phyloP scores from a whole-genome alignment of 2,113 vertebrate species.

The Platichthys flesus region DNA sequence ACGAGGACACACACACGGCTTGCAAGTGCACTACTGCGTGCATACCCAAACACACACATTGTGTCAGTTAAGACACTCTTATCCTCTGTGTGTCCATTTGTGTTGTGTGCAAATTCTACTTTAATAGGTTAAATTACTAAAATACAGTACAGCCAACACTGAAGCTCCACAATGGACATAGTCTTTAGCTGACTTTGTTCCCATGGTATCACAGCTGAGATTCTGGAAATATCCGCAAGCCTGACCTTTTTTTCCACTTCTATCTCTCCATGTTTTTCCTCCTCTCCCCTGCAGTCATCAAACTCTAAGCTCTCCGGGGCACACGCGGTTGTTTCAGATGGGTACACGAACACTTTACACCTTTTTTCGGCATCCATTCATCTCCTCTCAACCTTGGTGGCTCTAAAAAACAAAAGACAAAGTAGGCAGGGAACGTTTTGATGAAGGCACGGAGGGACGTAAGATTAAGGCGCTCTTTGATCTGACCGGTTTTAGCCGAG shows the following conservation, averaged over 20 bases:
- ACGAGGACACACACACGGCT: constrained; percentile 44
- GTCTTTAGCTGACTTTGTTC: constrained; percentile 50
- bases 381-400: constrained; percentile 72
- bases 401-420: constrained; percentile 11
- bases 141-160: constrained; percentile 28
- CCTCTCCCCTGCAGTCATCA: constrained; percentile 30
- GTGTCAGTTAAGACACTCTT: background rate
- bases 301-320: constrained; percentile 39
- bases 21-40: background rate
- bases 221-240: constrained; percentile 50
- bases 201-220: constrained; percentile 43
- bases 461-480: constrained; percentile 58
- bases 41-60: background rate
- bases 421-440: too few relatives aligned
- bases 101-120: constrained; percentile 4
- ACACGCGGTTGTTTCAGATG: constrained; percentile 62
- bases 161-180: constrained; percentile 10
- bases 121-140: constrained; percentile 6
- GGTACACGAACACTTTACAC: constrained; percentile 66
- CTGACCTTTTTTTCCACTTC: constrained; percentile 25
- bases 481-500: constrained; percentile 82
- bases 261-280: constrained; percentile 1
- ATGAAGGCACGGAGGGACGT: too few relatives aligned
- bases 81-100: background rate
- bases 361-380: constrained; percentile 48